Percentiles rank a stretch among this genome's conserved stretches.
phyloP scores from a whole-genome alignment of 2,113 vertebrate species.

The Cynoglossus semilaevis region DNA sequence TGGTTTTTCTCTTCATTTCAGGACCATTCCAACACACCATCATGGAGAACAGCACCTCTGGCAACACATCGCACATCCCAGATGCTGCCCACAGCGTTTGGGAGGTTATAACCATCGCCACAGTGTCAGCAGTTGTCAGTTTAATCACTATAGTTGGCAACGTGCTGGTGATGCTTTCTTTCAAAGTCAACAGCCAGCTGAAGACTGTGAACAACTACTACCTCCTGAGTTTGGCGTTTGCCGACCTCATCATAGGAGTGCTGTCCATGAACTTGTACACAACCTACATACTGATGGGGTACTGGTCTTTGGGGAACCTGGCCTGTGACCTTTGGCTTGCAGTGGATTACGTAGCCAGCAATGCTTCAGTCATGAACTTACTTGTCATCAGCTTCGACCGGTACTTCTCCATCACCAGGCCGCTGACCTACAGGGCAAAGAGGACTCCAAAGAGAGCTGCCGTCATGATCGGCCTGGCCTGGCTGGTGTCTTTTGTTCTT shows the following conservation, averaged over 20 bases:
- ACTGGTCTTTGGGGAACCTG: constrained; percentile 92
- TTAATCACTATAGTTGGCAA: constrained; percentile 93
- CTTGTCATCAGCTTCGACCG: constrained; percentile 98
- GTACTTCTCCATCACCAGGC: constrained; percentile 97
- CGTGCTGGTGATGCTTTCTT: constrained; percentile 94
- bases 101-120: constrained; percentile 90
- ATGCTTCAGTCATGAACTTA: constrained; percentile 98
- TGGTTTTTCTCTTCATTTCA: constrained; percentile 46
- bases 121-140: constrained; percentile 90
- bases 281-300: constrained; percentile 93
- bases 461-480: constrained; percentile 95
- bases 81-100: constrained; percentile 78
- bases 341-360: constrained; percentile 97
- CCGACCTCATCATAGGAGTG: constrained; percentile 95
- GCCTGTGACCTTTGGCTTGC: constrained; percentile 98
- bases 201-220: constrained; percentile 99
- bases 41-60: constrained; percentile 84
- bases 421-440: constrained; percentile 94
- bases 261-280: constrained; percentile 99
- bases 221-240: constrained; percentile 94
- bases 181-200: constrained; percentile 97
- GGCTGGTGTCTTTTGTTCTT: constrained; percentile 92
- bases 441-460: constrained; percentile 93
- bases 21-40: constrained; percentile 32
- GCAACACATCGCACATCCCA: constrained; percentile 76